A percentile compares a stretch with the other conserved stretches of the same genome.
Conservation (phyloP, 2,888 invertebrate genomes). For the Eupithecia insigniata region DNA sequence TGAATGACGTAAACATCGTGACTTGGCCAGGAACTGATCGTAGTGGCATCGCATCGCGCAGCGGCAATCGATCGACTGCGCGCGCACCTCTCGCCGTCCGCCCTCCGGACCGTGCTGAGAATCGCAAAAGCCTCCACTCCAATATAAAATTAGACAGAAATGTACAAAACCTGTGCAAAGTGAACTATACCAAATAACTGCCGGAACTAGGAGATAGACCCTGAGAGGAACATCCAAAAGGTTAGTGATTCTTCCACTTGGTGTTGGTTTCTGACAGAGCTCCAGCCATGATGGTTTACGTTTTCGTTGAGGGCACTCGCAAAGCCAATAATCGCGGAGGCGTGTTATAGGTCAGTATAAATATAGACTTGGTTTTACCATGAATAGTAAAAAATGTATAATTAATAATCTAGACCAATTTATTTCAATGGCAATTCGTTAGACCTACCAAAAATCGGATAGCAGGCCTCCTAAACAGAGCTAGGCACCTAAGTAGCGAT, state of each 20-base stretch:
- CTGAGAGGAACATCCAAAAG: constrained; percentile 51
- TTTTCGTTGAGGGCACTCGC: constrained; percentile 39
- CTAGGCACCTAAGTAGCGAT: not conserved
- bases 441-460: not conserved
- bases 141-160: constrained; percentile 77
- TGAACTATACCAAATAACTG: constrained; percentile 58
- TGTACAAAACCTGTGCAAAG: constrained; percentile 77
- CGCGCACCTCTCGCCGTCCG: constrained; percentile 76
- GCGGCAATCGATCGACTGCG: constrained; percentile 79
- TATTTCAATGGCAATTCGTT: not conserved
- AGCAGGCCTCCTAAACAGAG: no score
- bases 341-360: constrained; percentile 37
- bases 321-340: constrained; percentile 36
- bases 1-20: constrained; percentile 79
- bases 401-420: not conserved
- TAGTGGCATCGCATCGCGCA: constrained; percentile 72
- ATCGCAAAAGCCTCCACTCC: constrained; percentile 61
- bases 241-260: constrained; percentile 53
- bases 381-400: not conserved
- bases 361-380: constrained; percentile 16
- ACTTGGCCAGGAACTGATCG: constrained; percentile 66
- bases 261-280: constrained; percentile 15
- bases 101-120: constrained; percentile 66
- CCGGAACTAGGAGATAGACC: constrained; percentile 47
- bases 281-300: constrained; percentile 48